These are phyloP conservation scores for Rhabdornis inornatus DNA, from an alignment of 2,113 vertebrate genomes.

Conservation along the genomic window DNA sequence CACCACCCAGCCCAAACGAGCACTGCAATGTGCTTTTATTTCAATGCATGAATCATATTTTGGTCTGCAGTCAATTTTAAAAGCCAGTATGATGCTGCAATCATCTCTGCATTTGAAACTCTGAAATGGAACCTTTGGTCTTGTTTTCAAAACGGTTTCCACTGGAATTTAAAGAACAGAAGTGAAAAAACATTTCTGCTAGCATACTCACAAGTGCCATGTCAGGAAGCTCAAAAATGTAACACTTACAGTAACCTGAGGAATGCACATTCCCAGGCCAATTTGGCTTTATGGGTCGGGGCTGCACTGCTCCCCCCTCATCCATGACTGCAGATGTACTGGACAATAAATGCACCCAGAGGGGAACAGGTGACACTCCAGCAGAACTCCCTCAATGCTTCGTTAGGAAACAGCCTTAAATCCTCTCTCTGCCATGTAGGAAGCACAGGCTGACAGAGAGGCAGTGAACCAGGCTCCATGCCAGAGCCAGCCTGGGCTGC, in stretches of 20 bases:
- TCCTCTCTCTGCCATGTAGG: not conserved
- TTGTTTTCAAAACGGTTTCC: slow-evolving; percentile 21
- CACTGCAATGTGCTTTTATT: not conserved
- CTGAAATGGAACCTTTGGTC: not conserved
- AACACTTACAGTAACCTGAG: not conserved
- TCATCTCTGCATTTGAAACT: not conserved
- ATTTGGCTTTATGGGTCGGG: not conserved
- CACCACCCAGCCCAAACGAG: not conserved
- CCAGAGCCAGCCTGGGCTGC: not conserved
- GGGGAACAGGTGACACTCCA: slow-evolving; percentile 21
- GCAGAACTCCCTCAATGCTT: not conserved
- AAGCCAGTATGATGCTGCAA: slow-evolving; percentile 5
- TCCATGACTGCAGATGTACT: not conserved
- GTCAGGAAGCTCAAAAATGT: slow-evolving; percentile 24
- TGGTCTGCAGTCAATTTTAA: slow-evolving; percentile 12
- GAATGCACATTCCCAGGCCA: not conserved
- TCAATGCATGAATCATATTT: slow-evolving; percentile 5
- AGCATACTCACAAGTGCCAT: not conserved
- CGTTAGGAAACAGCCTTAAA: not conserved
- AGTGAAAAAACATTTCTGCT: slow-evolving; percentile 15
- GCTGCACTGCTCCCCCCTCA: not conserved
- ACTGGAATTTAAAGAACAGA: slow-evolving; percentile 33
- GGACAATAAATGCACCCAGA: not conserved
- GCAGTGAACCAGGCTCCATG: not conserved
- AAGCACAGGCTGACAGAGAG: not conserved